These are phyloP conservation scores for Brachypodius melanocephalos DNA, from an alignment of 2,113 vertebrate genomes.

Conservation along the genomic window DNA sequence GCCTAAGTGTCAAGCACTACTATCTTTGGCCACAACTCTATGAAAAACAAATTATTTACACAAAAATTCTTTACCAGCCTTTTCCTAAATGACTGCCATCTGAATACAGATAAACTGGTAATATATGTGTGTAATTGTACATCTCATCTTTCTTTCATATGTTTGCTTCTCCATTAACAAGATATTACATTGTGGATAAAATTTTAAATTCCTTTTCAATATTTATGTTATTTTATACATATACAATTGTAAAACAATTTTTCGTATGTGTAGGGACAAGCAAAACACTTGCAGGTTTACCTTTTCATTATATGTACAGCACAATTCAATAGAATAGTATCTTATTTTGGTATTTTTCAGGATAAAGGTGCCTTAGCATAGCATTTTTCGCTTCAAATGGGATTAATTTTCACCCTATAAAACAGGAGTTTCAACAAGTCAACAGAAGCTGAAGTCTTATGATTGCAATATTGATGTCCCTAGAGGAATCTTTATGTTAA, in stretches of 20 bases:
- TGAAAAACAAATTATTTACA: not conserved
- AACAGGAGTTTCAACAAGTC: not conserved
- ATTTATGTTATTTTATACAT: not conserved
- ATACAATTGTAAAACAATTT: not conserved
- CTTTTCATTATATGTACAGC: not conserved
- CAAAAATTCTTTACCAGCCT: not conserved
- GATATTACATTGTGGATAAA: not conserved
- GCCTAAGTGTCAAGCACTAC: not conserved
- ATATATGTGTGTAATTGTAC: not conserved
- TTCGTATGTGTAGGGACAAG: not conserved
- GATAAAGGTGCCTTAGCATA: not conserved
- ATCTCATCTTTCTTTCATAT: not conserved
- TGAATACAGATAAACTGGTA: not conserved
- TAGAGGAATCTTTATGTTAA: not conserved
- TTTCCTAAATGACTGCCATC: not conserved
- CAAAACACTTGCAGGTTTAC: not conserved
- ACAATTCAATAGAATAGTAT: not conserved
- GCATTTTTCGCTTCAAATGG: not conserved
- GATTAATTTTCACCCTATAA: not conserved
- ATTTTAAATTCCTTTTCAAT: not conserved
- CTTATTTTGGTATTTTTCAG: not conserved
- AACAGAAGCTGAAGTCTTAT: not conserved
- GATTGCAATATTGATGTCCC: fast-evolving
- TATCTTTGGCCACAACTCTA: not conserved
- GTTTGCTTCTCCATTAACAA: not conserved